A percentile compares a stretch with the other conserved stretches of the same genome.
Evolutionary conservation across 2,888 invertebrate genomes (phyloP).

Genomic region (Aphrophora alni): DNA sequence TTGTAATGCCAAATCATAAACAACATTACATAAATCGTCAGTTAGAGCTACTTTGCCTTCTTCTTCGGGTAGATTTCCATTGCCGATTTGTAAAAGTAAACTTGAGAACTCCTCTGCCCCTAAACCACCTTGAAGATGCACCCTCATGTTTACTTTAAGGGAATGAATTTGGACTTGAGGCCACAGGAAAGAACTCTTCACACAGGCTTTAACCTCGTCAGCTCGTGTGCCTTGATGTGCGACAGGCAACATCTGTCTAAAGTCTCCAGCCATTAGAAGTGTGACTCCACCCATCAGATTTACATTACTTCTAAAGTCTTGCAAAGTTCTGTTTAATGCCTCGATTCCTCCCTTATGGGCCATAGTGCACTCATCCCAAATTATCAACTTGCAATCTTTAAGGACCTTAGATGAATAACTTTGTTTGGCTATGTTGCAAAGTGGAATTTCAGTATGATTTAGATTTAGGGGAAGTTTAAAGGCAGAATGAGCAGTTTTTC

Average conservation of each 20-base stretch:
- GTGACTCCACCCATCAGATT: conserved; percentile 51
- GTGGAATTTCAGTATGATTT: not conserved
- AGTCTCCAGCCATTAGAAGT: conserved; percentile 30
- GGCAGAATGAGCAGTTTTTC: conserved; percentile 9
- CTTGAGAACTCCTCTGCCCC: not conserved
- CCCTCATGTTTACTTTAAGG: not conserved
- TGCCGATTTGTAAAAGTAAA: not conserved
- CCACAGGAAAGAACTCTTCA: not conserved
- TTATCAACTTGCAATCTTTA: not conserved
- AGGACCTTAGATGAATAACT: conserved; percentile 43
- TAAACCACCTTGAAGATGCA: not conserved
- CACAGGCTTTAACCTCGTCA: not conserved
- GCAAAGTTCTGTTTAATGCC: not conserved
- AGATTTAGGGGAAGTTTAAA: conserved; percentile 16
- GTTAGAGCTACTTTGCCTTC: too few species aligned
- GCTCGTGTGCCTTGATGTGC: not conserved
- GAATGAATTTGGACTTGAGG: not conserved
- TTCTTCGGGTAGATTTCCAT: not conserved
- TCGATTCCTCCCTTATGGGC: conserved; percentile 21
- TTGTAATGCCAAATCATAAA: not conserved
- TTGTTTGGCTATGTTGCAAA: conserved; percentile 13
- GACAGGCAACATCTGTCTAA: conserved; percentile 12
- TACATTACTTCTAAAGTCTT: conserved; percentile 22
- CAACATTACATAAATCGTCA: too few species aligned
- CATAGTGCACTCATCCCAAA: conserved; percentile 21